phyloP scores from a whole-genome alignment of 2,113 vertebrate genomes.

The Callorhinus ursinus region DNA sequence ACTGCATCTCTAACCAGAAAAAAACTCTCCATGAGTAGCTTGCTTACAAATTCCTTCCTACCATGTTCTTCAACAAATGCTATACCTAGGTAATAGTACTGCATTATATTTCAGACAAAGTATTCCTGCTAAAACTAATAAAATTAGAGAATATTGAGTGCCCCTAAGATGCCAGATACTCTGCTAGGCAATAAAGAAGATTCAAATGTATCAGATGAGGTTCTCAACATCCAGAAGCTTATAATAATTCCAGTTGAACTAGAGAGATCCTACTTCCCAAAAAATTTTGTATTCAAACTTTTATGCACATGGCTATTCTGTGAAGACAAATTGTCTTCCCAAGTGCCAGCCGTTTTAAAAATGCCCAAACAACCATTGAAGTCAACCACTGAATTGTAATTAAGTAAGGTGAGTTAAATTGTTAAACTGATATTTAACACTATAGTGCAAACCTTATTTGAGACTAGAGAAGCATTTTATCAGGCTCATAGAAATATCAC shows the following conservation, averaged over 20 bases:
- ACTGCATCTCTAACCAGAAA: background rate
- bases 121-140: background rate
- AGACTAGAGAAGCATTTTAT: background rate
- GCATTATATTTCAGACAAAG: background rate
- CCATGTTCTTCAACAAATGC: background rate
- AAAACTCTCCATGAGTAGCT: background rate
- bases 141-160: background rate
- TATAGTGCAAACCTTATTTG: background rate
- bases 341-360: background rate
- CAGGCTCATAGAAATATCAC: background rate
- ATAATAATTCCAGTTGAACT: background rate
- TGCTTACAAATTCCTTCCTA: background rate
- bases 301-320: background rate
- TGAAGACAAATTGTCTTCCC: constrained; percentile 14
- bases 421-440: background rate
- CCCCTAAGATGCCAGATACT: background rate
- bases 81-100: background rate
- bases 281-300: background rate
- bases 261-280: background rate
- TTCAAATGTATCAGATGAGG: background rate
- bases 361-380: background rate
- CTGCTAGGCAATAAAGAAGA: background rate
- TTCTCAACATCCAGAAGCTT: background rate
- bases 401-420: background rate
- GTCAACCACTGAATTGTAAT: background rate